A percentile compares a stretch with the other conserved stretches of the same genome.
Evolutionary conservation across 2,113 vertebrate species (phyloP).

Genomic region (Dicrurus megarhynchus): DNA sequence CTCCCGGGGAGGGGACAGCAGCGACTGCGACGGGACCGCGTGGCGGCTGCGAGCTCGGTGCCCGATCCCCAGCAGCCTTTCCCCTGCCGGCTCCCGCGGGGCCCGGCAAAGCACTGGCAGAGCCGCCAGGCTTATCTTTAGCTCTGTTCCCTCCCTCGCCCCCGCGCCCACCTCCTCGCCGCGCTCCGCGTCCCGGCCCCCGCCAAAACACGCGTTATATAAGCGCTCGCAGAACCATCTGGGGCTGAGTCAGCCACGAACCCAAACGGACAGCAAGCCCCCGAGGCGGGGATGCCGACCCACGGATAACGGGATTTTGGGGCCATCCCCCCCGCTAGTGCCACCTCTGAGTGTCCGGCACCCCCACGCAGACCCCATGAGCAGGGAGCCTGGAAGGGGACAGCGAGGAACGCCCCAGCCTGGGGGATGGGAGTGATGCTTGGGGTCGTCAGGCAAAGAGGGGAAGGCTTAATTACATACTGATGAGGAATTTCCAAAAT

Average conservation of each 20-base stretch:
- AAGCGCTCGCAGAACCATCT: slow-evolving; percentile 34
- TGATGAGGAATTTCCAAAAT: not conserved
- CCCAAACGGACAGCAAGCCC: slow-evolving; percentile 26
- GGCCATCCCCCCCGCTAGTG: not conserved
- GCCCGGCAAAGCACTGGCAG: not conserved
- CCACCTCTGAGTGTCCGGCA: fast-evolving
- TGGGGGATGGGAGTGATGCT: not conserved
- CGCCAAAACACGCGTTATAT: slow-evolving; percentile 36
- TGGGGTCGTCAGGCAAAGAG: not conserved
- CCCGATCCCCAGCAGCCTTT: slow-evolving; percentile 3
- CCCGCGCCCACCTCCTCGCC: slow-evolving; percentile 53
- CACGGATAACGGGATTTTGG: not conserved
- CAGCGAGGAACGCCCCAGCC: not conserved
- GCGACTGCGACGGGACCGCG: too few species aligned
- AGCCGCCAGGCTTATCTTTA: slow-evolving; percentile 65
- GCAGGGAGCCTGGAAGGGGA: not conserved
- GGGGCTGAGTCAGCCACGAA: slow-evolving; percentile 50
- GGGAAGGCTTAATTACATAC: not conserved
- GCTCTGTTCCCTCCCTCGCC: slow-evolving; percentile 61
- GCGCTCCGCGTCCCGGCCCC: slow-evolving; percentile 50
- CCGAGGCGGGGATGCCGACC: not conserved
- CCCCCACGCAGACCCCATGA: fast-evolving
- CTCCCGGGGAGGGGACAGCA: not conserved
- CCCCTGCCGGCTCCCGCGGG: slow-evolving; percentile 1
- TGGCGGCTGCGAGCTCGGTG: not conserved